Conservation (phyloP, 2,797 vertebrate genomes). For the Chaenodraco wilsoni region DNA sequence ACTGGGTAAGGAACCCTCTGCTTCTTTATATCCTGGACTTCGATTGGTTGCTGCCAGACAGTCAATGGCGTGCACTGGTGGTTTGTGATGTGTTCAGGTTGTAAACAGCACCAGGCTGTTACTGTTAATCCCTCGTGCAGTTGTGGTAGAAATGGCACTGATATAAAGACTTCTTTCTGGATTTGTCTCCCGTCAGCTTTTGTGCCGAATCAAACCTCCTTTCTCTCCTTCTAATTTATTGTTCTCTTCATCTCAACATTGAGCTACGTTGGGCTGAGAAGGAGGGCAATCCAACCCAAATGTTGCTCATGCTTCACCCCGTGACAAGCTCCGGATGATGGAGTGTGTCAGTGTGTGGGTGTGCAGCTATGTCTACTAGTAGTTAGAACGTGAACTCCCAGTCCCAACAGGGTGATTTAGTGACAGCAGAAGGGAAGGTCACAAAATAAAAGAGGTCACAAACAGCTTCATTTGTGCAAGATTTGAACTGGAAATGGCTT, state of each 20-base stretch:
- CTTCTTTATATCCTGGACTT: conserved; percentile 21
- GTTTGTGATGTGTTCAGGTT: conserved; percentile 77
- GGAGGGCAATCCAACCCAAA: conserved; percentile 46
- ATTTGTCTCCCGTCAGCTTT: conserved; percentile 64
- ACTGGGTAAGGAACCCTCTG: conserved; percentile 55
- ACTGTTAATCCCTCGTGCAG: conserved; percentile 68
- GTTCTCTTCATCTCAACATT: conserved; percentile 17
- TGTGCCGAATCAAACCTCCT: conserved; percentile 48
- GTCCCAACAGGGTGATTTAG: conserved; percentile 52
- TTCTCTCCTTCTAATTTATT: conserved; percentile 4
- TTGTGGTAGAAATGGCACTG: conserved; percentile 66
- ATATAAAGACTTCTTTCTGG: conserved; percentile 43
- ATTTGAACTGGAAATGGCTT: conserved; percentile 43
- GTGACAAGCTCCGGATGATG: conserved; percentile 27
- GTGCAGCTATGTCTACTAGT: conserved; percentile 31
- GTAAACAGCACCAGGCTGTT: conserved; percentile 72
- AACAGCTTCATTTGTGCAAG: conserved; percentile 18
- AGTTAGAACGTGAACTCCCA: conserved; percentile 44
- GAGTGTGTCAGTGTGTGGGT: conserved; percentile 53
- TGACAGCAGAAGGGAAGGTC: conserved; percentile 44
- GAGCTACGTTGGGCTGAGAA: conserved; percentile 18
- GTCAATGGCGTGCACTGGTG: conserved; percentile 32
- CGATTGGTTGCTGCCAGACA: conserved; percentile 63
- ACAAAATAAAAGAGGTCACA: conserved; percentile 28
- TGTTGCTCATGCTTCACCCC: conserved; percentile 37